Conservation (phyloP, 37 sponge, comb jelly and placozoan genomes). For the Theonella swinhoei region DNA sequence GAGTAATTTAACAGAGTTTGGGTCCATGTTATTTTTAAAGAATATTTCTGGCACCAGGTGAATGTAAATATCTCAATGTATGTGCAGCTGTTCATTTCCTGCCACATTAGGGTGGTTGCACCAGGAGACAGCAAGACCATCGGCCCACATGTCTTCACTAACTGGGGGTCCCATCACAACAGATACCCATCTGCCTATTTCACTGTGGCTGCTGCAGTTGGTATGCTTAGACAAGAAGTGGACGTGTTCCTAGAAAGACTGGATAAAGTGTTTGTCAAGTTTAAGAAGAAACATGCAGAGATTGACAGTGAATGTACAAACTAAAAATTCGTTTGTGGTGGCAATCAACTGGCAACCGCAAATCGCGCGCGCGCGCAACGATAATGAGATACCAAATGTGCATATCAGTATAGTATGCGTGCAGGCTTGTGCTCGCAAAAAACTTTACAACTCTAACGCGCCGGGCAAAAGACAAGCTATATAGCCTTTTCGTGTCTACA, state of each 20-base stretch:
- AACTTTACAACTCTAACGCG: too few relatives aligned
- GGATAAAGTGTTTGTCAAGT: slow-evolving; percentile 78
- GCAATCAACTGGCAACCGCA: too few relatives aligned
- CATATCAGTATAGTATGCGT: too few relatives aligned
- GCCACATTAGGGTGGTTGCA: slow-evolving; percentile 69
- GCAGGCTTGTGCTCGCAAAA: too few relatives aligned
- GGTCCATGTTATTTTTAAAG: slow-evolving; percentile 89
- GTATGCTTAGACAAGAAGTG: slow-evolving; percentile 85
- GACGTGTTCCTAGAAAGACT: slow-evolving; percentile 71
- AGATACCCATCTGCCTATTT: slow-evolving; percentile 86
- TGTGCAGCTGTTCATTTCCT: background rate
- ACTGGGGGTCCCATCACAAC: slow-evolving; percentile 90
- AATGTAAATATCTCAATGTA: too few relatives aligned
- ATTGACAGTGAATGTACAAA: too few relatives aligned
- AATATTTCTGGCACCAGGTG: slow-evolving; percentile 94
- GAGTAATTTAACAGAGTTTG: slow-evolving; percentile 73
- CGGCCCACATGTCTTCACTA: slow-evolving; percentile 78
- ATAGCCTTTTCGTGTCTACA: too few relatives aligned
- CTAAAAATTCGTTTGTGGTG: too few relatives aligned
- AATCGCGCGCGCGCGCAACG: too few relatives aligned
- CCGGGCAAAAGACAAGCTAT: too few relatives aligned
- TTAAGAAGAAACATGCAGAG: slow-evolving; percentile 36
- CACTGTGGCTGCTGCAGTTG: slow-evolving; percentile 97
- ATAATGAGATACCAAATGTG: too few relatives aligned
- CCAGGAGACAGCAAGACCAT: slow-evolving; percentile 71